Conservation (phyloP, 2,113 vertebrate species). For the Menura novaehollandiae region DNA sequence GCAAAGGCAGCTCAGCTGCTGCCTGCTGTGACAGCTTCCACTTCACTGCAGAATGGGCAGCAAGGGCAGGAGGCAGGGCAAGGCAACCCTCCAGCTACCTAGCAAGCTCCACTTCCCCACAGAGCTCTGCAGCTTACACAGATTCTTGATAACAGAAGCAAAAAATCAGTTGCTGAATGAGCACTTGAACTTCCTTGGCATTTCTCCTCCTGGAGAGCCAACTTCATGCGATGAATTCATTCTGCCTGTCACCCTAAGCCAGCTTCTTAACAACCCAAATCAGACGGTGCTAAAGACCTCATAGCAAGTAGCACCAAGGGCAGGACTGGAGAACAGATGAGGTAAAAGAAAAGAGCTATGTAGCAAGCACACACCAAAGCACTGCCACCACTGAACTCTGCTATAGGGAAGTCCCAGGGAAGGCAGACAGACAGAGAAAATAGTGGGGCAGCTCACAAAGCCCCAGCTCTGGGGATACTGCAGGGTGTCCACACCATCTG, state of each 20-base stretch:
- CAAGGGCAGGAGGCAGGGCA: neutral
- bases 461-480: neutral
- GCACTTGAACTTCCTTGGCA: neutral
- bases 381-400: neutral
- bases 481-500: neutral
- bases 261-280: neutral
- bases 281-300: neutral
- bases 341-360: neutral
- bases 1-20: neutral
- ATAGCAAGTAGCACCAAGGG: neutral
- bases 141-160: neutral
- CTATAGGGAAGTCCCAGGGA: neutral
- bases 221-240: neutral
- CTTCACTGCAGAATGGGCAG: neutral
- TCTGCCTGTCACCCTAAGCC: neutral
- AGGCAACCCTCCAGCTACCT: neutral
- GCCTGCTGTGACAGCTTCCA: conserved; percentile 18
- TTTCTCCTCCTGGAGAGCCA: neutral
- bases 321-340: neutral
- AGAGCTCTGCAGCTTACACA: neutral
- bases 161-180: neutral
- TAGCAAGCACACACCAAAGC: neutral
- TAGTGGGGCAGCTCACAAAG: neutral
- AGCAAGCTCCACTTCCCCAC: neutral
- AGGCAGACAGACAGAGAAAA: neutral